Evolutionary conservation across 2,888 invertebrate species (phyloP).

Genomic region (Clusia tigrina): DNA sequence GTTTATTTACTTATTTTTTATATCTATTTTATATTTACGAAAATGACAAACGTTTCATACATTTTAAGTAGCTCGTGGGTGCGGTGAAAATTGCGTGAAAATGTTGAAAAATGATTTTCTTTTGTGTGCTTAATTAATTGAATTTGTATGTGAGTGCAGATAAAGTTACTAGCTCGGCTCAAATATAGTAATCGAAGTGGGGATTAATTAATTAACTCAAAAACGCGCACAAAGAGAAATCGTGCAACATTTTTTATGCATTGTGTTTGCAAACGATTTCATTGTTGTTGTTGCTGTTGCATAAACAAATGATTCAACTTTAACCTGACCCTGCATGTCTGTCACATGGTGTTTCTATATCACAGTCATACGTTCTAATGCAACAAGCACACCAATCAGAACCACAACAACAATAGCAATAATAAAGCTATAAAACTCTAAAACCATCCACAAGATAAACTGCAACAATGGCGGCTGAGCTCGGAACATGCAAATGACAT

Average conservation of each 20-base stretch:
- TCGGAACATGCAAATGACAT: slow-evolving; percentile 24
- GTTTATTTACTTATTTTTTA: slow-evolving; percentile 10
- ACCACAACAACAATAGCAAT: slow-evolving; percentile 30
- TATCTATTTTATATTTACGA: neutral
- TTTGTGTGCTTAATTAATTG: slow-evolving; percentile 40
- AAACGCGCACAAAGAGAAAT: slow-evolving; percentile 47
- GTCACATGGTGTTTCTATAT: slow-evolving; percentile 42
- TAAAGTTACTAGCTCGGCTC: neutral
- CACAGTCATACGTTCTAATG: slow-evolving; percentile 11
- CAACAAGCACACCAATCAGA: slow-evolving; percentile 27
- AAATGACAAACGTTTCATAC: neutral
- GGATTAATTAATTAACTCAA: slow-evolving; percentile 19
- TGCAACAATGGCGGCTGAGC: slow-evolving; percentile 31
- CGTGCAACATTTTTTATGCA: slow-evolving; percentile 34
- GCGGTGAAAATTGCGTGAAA: slow-evolving; percentile 31
- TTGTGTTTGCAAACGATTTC: slow-evolving; percentile 27
- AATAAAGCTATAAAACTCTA: too few relatives aligned
- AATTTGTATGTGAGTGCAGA: too few relatives aligned
- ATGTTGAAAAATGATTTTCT: slow-evolving; percentile 42
- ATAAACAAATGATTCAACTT: slow-evolving; percentile 59
- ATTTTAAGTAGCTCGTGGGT: neutral
- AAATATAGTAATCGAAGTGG: neutral
- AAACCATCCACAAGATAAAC: slow-evolving; percentile 19
- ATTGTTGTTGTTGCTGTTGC: slow-evolving; percentile 5
- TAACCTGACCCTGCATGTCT: slow-evolving; percentile 60